Base-by-base conservation (phyloP, 2,797 vertebrate species). In the Pogoniulus pusillus region DNA sequence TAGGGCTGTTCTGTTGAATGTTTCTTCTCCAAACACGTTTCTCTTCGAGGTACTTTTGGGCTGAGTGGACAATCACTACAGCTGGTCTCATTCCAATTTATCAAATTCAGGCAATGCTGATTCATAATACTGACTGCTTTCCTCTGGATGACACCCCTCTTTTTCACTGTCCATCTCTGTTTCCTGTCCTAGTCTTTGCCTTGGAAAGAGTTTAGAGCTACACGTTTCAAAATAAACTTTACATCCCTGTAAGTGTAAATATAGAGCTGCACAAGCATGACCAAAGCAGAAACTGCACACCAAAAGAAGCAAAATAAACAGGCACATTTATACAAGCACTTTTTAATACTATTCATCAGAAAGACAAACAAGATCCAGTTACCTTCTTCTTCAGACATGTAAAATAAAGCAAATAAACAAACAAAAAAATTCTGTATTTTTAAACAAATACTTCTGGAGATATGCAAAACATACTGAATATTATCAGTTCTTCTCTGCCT, bases 31-130 rank as follows among this genome's bases (percentile, higher is more conserved):
- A 47, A 81, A 81, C 34, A 83, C 72, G 80, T 64, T 94, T 29
- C 34, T 71, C 71, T 45, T 59, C 2, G 16, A 68, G 12, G 76
- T 32, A 24, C 55, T 39, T 30, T 2, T 7, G 51, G 39, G 59
- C 73, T 60, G 39, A 37, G 63, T 10, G 6, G 66, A 77, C 51
- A 59, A 37, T 30, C 35, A 15, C 60, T 39, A 60, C 81, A 92
- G 83, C 83, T 71, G 71, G 54, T 54, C 49, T 68, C 81, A 82
- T 20, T 51, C 32, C 55, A 41, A 14, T 47, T 81, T 12, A 89
- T 23, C 63, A 80, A 82, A 91, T 54, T 72, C 70, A 78, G 59
- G 77, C 89, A 85, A 30, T 65, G 72, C 71, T 91, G 83, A 93
- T 91, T 93, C 91, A 95, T 64, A 89, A 90, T 3, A 70, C 37